These are phyloP conservation scores for Sphaerodactylus townsendi DNA, from an alignment of 2,113 vertebrate species.

Conservation along the genomic window DNA sequence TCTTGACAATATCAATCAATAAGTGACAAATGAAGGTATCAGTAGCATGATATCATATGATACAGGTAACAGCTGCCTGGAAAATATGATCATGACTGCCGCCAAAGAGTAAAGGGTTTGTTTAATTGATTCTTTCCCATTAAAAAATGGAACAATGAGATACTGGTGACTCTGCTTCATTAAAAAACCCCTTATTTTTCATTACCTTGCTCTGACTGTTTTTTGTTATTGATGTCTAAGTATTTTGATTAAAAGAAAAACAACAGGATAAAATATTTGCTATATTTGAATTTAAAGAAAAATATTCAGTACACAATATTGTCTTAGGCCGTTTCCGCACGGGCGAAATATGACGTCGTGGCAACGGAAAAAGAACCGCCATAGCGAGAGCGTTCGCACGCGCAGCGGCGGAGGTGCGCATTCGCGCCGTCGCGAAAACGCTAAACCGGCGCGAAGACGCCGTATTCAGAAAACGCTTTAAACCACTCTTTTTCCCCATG, in stretches of 20 bases:
- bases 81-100: not conserved
- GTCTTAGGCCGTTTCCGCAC: too few relatives aligned
- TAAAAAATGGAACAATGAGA: conserved; percentile 49
- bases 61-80: not conserved
- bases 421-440: too few relatives aligned
- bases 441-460: too few relatives aligned
- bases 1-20: not conserved
- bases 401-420: too few relatives aligned
- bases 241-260: not conserved
- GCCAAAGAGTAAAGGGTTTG: conserved; percentile 1
- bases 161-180: conserved; percentile 39
- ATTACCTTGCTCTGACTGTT: not conserved
- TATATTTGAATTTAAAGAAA: not conserved
- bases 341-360: too few relatives aligned
- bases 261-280: not conserved
- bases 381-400: too few relatives aligned
- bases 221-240: not conserved
- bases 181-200: not conserved
- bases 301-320: not conserved
- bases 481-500: too few relatives aligned
- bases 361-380: too few relatives aligned
- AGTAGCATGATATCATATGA: not conserved
- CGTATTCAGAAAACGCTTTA: too few relatives aligned
- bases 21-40: not conserved
- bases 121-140: conserved; percentile 31